Evolutionary conservation across 1,140 invertebrate genomes (phyloP), one percentile per base, ranked within the genome.

Genomic region (Bombus confusus): DNA sequence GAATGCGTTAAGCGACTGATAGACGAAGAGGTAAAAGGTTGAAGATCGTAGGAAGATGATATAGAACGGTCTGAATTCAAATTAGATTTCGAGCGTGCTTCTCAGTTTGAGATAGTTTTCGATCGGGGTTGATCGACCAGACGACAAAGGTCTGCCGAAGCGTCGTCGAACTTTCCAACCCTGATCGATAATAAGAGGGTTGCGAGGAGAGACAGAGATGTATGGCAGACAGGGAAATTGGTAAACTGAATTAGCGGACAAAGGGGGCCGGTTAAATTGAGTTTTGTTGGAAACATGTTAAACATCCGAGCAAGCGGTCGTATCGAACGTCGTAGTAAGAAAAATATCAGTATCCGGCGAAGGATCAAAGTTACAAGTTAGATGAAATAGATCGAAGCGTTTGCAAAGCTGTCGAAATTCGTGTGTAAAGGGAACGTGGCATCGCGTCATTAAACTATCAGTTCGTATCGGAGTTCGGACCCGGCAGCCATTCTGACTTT

Each of bases 401-500:
- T 39, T 39, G 5, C 18, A 22, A 22, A 62, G 6, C 3, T 41
- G 3, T 73, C 18, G n/a, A 31, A 62, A 62, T 82, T 62, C 43
- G 41, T 15, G n/a, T 25, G 31, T 62, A 62, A 41, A 77, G 28
- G 41, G 37, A 34, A 22, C 57, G 39, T 73, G 72, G 80, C 59
- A 66, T 68, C 73, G 74, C 73, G 62, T 52, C 64, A 75, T 83
- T 41, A 22, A 41, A 57, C 18, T 15, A 47, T 77, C 43, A 73
- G 43, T 59, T 57, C 47, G 81, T 25, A 31, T 34, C 43, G n/a
- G 83, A 80, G 83, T 80, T 72, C 76, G 41, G 41, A 62, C n/a
- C 83, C 83, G 83, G 76, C 76, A 85, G 83, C 83, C 83, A 85
- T 85, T 85, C 41, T 39, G 28, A 72, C 22, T 57, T 25, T 13